phyloP scores from a whole-genome alignment of 2,888 invertebrate genomes.

The Epinotia nisella region DNA sequence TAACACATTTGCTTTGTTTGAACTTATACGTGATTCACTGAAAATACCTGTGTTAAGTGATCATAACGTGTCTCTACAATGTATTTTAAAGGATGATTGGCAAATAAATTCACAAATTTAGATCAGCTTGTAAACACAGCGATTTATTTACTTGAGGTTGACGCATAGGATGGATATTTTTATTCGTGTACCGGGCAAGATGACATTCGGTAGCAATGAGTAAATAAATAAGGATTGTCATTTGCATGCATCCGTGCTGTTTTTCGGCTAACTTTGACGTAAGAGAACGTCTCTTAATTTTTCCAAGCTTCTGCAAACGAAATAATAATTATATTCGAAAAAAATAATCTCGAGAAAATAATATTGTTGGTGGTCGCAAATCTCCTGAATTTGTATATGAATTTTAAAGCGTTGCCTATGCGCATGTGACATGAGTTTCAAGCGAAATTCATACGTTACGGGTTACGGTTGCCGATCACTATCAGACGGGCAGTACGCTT shows the following conservation, averaged over 20 bases:
- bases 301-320: too few relatives aligned
- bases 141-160: slow-evolving; percentile 14
- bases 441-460: too few relatives aligned
- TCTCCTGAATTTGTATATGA: too few relatives aligned
- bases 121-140: background rate
- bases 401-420: too few relatives aligned
- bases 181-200: slow-evolving; percentile 15
- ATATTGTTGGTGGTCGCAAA: too few relatives aligned
- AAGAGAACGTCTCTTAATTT: background rate
- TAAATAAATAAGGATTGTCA: slow-evolving; percentile 26
- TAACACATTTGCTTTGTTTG: slow-evolving; percentile 31
- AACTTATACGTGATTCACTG: slow-evolving; percentile 16
- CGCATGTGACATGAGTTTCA: too few relatives aligned
- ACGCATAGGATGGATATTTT: slow-evolving; percentile 38
- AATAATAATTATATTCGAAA: too few relatives aligned
- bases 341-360: too few relatives aligned
- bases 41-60: slow-evolving; percentile 15
- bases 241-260: slow-evolving; percentile 6
- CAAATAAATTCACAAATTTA: slow-evolving; percentile 24
- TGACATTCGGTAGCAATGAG: slow-evolving; percentile 23
- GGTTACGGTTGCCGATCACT: too few relatives aligned
- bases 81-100: slow-evolving; percentile 4
- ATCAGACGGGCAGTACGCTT: background rate
- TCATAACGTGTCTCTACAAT: background rate
- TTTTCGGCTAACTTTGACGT: background rate